Conservation (phyloP, 2,113 vertebrate species). For the Meles meles region DNA sequence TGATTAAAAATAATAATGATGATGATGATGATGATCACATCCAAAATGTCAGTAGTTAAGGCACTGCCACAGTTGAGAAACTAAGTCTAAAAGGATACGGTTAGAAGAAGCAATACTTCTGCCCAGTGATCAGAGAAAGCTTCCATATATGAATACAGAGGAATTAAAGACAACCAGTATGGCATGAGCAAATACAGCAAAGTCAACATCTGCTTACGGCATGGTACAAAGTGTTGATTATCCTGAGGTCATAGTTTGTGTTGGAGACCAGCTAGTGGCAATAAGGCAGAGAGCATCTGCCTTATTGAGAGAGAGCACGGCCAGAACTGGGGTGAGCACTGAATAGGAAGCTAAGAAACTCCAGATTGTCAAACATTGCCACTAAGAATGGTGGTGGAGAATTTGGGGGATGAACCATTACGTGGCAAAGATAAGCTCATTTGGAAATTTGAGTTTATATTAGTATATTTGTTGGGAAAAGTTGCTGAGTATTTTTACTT, state of each 20-base stretch:
- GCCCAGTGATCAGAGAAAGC: neutral
- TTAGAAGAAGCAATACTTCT: neutral
- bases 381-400: neutral
- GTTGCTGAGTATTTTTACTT: neutral
- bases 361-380: fast-evolving
- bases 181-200: neutral
- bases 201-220: neutral
- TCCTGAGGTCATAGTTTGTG: neutral
- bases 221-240: fast-evolving
- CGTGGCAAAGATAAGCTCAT: neutral
- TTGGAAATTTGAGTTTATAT: neutral
- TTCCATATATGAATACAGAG: fast-evolving
- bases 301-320: too few species aligned
- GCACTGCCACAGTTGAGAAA: neutral
- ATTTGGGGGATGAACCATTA: neutral
- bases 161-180: neutral
- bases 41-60: neutral
- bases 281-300: neutral
- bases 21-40: too few species aligned
- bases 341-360: neutral
- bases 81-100: neutral
- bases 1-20: neutral
- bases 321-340: fast-evolving
- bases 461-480: neutral
- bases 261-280: neutral